Percentiles rank a stretch among this genome's conserved stretches.
These are phyloP conservation scores for Chondrosia reniformis DNA, from an alignment of 37 sponge, comb jelly and placozoan species.

Conservation along the genomic window DNA sequence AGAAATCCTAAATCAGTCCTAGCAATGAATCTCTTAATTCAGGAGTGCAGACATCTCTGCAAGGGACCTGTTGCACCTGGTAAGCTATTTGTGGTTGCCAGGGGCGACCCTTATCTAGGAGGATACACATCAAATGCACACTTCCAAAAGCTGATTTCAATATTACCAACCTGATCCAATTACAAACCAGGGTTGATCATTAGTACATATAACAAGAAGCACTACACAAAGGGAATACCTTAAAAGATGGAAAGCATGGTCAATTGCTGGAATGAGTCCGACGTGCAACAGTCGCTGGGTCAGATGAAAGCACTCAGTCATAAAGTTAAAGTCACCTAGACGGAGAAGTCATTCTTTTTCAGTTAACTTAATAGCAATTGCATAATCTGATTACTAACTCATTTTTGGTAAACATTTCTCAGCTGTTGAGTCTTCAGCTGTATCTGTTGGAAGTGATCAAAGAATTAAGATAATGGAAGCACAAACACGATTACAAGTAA, in stretches of 20 bases:
- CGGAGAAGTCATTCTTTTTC: not conserved
- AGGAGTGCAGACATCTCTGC: too few species aligned
- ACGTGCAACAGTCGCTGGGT: conserved; percentile 79
- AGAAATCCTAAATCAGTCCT: too few species aligned
- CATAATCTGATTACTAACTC: not conserved
- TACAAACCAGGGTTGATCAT: too few species aligned
- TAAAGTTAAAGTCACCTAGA: conserved; percentile 62
- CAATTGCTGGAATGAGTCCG: conserved; percentile 52
- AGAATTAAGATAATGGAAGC: not conserved
- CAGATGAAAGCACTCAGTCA: conserved; percentile 80
- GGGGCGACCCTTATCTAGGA: too few species aligned
- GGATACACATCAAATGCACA: too few species aligned
- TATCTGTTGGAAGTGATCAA: not conserved
- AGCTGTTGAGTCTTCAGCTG: not conserved
- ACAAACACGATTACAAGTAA: not conserved
- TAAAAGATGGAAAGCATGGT: not conserved
- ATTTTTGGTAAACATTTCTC: not conserved
- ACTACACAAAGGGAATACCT: too few species aligned
- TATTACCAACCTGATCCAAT: too few species aligned
- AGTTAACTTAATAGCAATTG: not conserved
- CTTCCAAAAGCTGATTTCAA: too few species aligned
- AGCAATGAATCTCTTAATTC: too few species aligned
- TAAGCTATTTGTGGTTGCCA: too few species aligned
- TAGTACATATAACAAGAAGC: too few species aligned
- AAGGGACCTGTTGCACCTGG: too few species aligned